These are phyloP conservation scores for Cheirogaleus major DNA, from an alignment of 2,797 vertebrate genomes.

Conservation along the genomic window DNA sequence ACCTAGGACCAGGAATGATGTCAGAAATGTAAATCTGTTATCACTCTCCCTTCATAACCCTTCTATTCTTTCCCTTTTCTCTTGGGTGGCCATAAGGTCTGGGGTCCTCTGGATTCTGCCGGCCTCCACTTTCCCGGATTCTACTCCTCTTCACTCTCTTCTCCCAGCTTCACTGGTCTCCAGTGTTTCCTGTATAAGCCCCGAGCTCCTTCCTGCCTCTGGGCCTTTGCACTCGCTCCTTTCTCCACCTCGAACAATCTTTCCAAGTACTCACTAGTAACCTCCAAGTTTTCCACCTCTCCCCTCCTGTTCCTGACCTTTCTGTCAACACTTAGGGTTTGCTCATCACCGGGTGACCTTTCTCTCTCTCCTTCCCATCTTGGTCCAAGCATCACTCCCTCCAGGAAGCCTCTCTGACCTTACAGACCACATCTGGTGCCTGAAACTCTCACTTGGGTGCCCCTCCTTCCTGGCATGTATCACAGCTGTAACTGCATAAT, in stretches of 20 bases:
- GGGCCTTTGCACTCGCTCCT: background rate
- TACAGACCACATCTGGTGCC: background rate
- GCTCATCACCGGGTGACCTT: background rate
- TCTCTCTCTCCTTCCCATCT: background rate
- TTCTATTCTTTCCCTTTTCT: background rate
- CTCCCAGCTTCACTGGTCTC: background rate
- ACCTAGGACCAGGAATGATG: background rate
- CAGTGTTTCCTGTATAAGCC: background rate
- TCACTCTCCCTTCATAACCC: background rate
- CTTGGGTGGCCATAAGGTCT: background rate
- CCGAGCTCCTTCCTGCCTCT: background rate
- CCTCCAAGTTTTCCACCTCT: background rate
- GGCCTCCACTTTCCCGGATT: background rate
- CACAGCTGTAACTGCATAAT: background rate
- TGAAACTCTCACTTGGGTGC: background rate
- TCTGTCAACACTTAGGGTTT: background rate
- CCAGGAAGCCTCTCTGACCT: background rate
- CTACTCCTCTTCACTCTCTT: background rate
- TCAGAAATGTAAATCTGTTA: background rate
- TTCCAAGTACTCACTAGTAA: background rate
- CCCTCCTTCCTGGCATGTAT: background rate
- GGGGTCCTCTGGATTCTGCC: background rate
- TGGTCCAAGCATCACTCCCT: too few species aligned
- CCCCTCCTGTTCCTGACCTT: background rate
- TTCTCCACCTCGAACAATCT: background rate